These are phyloP conservation scores for Himalopsyche phryganea DNA, from an alignment of 1,140 invertebrate genomes.

Conservation along the genomic window DNA sequence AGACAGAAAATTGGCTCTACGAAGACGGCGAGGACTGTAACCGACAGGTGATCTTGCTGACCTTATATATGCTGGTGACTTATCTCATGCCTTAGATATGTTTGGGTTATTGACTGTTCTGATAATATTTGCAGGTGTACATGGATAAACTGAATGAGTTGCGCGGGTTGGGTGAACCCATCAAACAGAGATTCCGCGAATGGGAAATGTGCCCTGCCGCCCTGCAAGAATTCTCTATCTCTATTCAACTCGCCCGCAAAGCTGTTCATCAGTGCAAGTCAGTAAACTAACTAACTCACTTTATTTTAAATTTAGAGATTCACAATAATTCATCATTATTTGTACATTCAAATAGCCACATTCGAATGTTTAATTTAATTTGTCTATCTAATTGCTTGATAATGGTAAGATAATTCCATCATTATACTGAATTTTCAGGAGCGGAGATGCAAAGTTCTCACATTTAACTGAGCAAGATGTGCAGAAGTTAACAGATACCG, in stretches of 20 bases:
- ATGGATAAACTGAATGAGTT: slow-evolving; percentile 57
- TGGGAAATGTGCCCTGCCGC: slow-evolving; percentile 70
- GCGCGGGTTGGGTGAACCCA: slow-evolving; percentile 75
- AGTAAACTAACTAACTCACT: slow-evolving; percentile 30
- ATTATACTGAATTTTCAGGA: slow-evolving; percentile 39
- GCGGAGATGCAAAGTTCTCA: slow-evolving; percentile 75
- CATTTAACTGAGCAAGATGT: slow-evolving; percentile 81
- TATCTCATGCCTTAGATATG: background rate
- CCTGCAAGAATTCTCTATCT: slow-evolving; percentile 71
- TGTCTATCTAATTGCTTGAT: no score
- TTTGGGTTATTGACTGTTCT: slow-evolving; percentile 8
- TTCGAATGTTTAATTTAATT: no score
- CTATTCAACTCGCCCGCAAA: slow-evolving; percentile 73
- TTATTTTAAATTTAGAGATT: no score
- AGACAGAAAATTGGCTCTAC: slow-evolving; percentile 95
- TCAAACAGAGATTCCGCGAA: slow-evolving; percentile 76
- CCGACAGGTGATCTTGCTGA: slow-evolving; percentile 60
- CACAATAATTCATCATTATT: no score
- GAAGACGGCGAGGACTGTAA: slow-evolving; percentile 88
- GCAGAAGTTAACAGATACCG: slow-evolving; percentile 61
- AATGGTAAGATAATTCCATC: no score
- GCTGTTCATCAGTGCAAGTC: slow-evolving; percentile 64
- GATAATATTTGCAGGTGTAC: slow-evolving; percentile 46
- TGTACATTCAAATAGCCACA: no score
- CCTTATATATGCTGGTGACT: background rate